Evolutionary conservation across 2,113 vertebrate genomes (phyloP).

Genomic region (Brachypteracias leptosomus): DNA sequence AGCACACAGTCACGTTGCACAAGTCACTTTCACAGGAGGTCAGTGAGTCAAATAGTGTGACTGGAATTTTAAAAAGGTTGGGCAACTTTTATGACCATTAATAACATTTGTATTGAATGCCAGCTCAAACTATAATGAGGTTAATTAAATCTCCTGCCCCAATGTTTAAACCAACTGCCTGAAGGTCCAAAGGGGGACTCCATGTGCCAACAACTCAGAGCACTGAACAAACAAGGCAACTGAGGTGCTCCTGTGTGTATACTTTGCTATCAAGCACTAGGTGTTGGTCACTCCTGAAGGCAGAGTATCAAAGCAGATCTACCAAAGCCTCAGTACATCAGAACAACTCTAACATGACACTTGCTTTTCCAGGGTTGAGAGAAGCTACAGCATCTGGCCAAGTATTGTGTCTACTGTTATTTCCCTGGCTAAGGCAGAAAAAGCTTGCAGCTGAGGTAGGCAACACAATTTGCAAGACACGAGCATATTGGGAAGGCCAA

Average conservation of each 20-base stretch:
- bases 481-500: background rate
- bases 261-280: background rate
- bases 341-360: background rate
- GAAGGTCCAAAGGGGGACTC: background rate
- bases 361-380: background rate
- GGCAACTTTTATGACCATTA: conserved; percentile 50
- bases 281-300: background rate
- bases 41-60: background rate
- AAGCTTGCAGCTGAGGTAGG: background rate
- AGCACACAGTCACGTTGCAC: background rate
- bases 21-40: conserved; percentile 21
- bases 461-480: background rate
- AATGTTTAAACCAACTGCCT: background rate
- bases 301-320: background rate
- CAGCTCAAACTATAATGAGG: background rate
- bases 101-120: conserved; percentile 47
- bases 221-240: background rate
- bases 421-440: background rate
- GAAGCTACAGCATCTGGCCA: background rate
- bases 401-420: background rate
- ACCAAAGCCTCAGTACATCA: background rate
- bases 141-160: conserved; percentile 37
- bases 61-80: conserved; percentile 47
- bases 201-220: background rate
- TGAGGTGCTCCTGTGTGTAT: background rate